Conservation (phyloP, 2,888 invertebrate species). For the Dyspetes luteomarginatus region DNA sequence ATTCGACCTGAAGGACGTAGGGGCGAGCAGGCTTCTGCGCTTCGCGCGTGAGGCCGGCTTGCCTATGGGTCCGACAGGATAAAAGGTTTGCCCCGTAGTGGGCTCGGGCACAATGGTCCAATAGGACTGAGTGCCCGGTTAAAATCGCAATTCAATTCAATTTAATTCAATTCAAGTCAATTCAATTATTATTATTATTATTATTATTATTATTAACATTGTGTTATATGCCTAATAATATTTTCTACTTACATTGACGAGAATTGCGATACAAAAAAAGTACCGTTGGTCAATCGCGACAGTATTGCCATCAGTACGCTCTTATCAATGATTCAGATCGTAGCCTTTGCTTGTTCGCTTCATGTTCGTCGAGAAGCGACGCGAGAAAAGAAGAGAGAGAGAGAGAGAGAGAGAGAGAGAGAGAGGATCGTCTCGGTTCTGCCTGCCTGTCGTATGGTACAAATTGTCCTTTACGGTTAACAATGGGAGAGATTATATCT, state of each 20-base stretch:
- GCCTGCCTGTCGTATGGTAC: constrained; percentile 71
- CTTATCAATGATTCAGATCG: constrained; percentile 74
- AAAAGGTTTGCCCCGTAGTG: no score
- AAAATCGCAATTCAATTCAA: no score
- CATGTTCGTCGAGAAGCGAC: constrained; percentile 31
- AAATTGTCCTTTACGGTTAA: constrained; percentile 71
- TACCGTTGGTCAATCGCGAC: constrained; percentile 73
- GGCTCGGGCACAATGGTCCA: no score
- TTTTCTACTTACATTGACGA: constrained; percentile 26
- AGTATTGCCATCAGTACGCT: constrained; percentile 71
- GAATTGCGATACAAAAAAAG: constrained; percentile 36
- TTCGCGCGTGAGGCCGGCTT: no score
- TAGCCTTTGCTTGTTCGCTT: constrained; percentile 62
- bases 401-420: constrained; percentile 19
- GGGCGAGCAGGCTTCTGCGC: no score
- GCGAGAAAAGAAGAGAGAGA: not conserved
- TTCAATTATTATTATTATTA: not conserved
- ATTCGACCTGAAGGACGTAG: no score
- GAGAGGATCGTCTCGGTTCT: constrained; percentile 44
- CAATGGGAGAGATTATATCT: constrained; percentile 57
- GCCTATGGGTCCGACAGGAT: no score
- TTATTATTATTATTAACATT: not conserved
- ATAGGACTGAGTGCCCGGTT: no score
- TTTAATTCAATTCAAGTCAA: no score
- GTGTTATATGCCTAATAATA: not conserved